Evolutionary conservation across 2,888 invertebrate species (phyloP), one percentile per base, ranked within the genome.

Genomic region (Helobdella robusta): DNA sequence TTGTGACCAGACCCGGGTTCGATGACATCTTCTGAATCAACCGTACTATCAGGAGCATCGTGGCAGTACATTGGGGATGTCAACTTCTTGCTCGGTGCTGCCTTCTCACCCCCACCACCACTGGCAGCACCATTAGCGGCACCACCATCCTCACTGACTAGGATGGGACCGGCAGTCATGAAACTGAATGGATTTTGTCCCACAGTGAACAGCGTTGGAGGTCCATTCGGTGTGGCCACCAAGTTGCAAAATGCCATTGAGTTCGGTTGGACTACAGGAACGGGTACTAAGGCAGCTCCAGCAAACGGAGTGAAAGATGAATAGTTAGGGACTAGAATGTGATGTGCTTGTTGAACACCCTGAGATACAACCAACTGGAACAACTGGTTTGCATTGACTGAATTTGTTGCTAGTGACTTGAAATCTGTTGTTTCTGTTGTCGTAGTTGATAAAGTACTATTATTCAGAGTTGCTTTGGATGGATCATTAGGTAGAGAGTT

Each of bases 311-410:
- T 48, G 28, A 65, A 60, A 2, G 59, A 35, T 32, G 59, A 50
- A 35, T 66, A 63, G 48, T 68, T 64, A 44, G 66, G 68, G 28
- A 68, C 50, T 15, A 68, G 35, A 34, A 68, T 30, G 4, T 58
- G 62, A 30, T 44, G 48, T 23, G 44, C 46, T 0, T 48, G 46
- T 23, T 23, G 44, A 34, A 28, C 34, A 18, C 44, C 62, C 20
- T 62, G 62, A n/a, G 62, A 62, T 11, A 62, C 62, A 2, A 62
- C 30, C 30, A 62, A 30, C 25, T 60, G 60, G n/a, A 60, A 60
- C 50, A 62, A n/a, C 32, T 23, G 48, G 32, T 46, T 62, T 2
- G 28, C 50, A 3, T 8, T 3, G 1, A 56, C 56, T 4, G 56
- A 56, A 5, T 28, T 25, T 4, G 6, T 4, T n/a, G 56, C 20